These are phyloP conservation scores for Paguma larvata DNA, from an alignment of 2,797 vertebrate genomes.

Conservation along the genomic window DNA sequence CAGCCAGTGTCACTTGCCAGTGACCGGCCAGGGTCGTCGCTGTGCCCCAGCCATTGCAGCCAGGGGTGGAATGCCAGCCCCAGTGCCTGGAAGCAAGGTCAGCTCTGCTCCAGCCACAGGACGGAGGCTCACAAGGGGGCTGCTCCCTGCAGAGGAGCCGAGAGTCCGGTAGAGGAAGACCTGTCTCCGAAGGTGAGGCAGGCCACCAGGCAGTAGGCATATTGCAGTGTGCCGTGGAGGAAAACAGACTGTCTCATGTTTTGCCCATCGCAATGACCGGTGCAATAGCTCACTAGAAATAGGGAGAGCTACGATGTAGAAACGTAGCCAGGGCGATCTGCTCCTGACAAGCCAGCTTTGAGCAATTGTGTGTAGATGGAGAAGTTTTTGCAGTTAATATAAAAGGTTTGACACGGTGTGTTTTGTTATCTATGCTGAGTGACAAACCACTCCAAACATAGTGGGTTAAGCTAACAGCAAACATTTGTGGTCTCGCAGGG, in stretches of 20 bases:
- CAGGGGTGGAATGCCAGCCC: not conserved
- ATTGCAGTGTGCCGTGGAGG: too few species aligned
- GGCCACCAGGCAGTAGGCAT: too few species aligned
- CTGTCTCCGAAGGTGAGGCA: not conserved
- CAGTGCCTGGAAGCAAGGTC: not conserved
- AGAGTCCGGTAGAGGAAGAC: too few species aligned
- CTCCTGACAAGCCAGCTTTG: not conserved
- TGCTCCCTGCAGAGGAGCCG: not conserved
- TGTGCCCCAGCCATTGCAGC: rapidly evolving
- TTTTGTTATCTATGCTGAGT: not conserved
- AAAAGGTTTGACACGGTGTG: not conserved
- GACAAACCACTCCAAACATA: not conserved
- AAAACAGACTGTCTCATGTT: not conserved
- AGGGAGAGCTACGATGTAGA: not conserved
- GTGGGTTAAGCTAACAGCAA: not conserved
- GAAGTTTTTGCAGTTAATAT: not conserved
- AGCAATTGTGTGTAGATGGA: not conserved
- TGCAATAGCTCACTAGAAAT: not conserved
- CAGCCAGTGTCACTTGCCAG: not conserved
- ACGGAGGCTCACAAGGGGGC: not conserved
- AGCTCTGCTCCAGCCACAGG: too few species aligned
- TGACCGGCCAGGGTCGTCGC: not conserved
- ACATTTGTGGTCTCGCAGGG: not conserved
- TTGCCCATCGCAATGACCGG: not conserved
- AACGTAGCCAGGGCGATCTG: not conserved